These are phyloP conservation scores for Zaprionus davidi DNA, from an alignment of 1,140 invertebrate species.

Conservation along the genomic window DNA sequence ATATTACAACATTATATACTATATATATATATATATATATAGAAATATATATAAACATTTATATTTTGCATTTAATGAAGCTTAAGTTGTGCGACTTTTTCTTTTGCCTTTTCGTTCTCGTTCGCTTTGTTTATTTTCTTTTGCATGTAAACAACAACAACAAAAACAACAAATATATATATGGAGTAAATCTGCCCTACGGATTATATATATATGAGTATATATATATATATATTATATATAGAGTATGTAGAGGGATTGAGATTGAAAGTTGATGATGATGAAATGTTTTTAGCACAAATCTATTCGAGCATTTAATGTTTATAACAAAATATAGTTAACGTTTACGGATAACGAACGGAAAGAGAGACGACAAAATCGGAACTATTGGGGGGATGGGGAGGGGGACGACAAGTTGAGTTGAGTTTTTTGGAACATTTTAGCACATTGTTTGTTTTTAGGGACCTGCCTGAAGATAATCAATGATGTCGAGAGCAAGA, in stretches of 20 bases:
- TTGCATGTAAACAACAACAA: constrained; percentile 30
- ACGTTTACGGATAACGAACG: constrained; percentile 20
- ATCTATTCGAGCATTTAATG: constrained; percentile 71
- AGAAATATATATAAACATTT: constrained; percentile 16
- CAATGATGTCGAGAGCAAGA: background rate
- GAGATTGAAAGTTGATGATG: background rate
- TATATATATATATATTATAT: background rate
- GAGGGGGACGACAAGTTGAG: background rate
- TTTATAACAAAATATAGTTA: constrained; percentile 35
- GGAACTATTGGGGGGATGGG: background rate
- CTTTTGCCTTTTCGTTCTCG: constrained; percentile 2
- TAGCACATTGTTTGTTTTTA: constrained; percentile 18
- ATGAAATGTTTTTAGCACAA: constrained; percentile 43
- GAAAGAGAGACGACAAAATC: background rate
- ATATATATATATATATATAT: constrained; percentile 29
- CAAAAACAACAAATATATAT: background rate
- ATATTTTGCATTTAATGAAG: constrained; percentile 50
- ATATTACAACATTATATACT: constrained; percentile 20
- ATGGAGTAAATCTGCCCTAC: constrained; percentile 3
- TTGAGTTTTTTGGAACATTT: constrained; percentile 7
- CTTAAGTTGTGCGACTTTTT: constrained; percentile 22
- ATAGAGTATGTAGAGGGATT: constrained; percentile 10
- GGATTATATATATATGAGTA: constrained; percentile 24
- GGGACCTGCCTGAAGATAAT: constrained; percentile 23
- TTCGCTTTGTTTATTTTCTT: constrained; percentile 17